Conservation (phyloP, 2,888 invertebrate species). For the Eumacrocentrus americanus region DNA sequence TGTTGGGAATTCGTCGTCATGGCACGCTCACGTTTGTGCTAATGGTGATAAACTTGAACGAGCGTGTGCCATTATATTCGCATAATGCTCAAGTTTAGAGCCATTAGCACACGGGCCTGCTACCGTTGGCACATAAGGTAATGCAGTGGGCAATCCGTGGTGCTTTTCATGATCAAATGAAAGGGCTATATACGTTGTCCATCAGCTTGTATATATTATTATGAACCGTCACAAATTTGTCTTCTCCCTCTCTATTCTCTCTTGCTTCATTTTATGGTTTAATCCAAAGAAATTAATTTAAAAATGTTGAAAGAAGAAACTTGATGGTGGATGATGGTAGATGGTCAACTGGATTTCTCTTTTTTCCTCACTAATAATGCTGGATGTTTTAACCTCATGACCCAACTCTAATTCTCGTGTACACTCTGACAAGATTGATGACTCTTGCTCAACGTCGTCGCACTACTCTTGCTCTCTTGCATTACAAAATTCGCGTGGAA, state of each 20-base stretch:
- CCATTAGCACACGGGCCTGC: slow-evolving; percentile 20
- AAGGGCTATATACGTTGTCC: neutral
- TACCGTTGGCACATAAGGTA: slow-evolving; percentile 5
- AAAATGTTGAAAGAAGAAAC: too few relatives aligned
- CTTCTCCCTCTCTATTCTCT: too few relatives aligned
- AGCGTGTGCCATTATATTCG: slow-evolving; percentile 31
- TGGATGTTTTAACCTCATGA: too few relatives aligned
- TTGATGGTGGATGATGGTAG: too few relatives aligned
- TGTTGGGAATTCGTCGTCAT: neutral
- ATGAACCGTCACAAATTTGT: too few relatives aligned
- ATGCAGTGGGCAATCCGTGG: neutral
- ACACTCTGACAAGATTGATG: neutral
- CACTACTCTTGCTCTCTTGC: too few relatives aligned
- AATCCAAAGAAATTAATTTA: too few relatives aligned
- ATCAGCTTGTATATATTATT: neutral
- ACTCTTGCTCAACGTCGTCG: too few relatives aligned
- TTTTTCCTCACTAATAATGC: too few relatives aligned
- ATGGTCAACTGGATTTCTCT: too few relatives aligned
- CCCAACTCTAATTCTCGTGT: neutral
- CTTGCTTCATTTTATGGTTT: too few relatives aligned
- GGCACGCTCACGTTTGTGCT: slow-evolving; percentile 22
- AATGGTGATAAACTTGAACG: slow-evolving; percentile 34
- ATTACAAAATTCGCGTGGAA: too few relatives aligned
- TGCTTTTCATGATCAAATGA: slow-evolving; percentile 20
- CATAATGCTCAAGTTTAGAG: slow-evolving; percentile 33